Percentiles rank a stretch among this genome's conserved stretches.
phyloP scores from a whole-genome alignment of 2,888 invertebrate genomes.

The Aporophyla lueneburgensis region DNA sequence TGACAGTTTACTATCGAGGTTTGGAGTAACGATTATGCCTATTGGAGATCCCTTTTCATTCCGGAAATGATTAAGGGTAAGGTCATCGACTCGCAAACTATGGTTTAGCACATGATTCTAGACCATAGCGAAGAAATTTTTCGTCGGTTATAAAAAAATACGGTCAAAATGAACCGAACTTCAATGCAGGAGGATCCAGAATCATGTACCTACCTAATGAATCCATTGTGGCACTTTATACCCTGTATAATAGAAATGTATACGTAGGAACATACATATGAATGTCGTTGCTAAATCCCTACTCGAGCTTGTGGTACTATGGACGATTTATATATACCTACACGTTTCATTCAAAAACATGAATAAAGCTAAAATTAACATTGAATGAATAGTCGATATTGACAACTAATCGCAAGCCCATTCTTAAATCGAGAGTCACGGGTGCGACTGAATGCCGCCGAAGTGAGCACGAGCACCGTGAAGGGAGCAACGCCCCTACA shows the following conservation, averaged over 20 bases:
- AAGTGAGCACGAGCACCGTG: slow-evolving; percentile 74
- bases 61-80: slow-evolving; percentile 21
- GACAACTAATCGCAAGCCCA: slow-evolving; percentile 72
- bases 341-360: slow-evolving; percentile 38
- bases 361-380: slow-evolving; percentile 49
- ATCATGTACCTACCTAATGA: no score
- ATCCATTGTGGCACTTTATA: no score
- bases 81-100: no score
- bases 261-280: slow-evolving; percentile 8
- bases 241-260: slow-evolving; percentile 3
- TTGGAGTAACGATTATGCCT: slow-evolving; percentile 22
- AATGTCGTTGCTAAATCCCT: neutral
- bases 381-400: slow-evolving; percentile 54
- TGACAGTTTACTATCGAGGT: slow-evolving; percentile 38
- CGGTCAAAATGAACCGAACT: no score
- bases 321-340: slow-evolving; percentile 34
- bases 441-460: slow-evolving; percentile 72
- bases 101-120: no score
- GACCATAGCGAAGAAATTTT: no score
- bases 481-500: slow-evolving; percentile 84
- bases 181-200: no score
- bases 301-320: neutral
- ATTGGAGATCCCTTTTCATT: slow-evolving; percentile 12
- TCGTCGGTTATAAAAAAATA: no score
- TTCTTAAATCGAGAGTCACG: slow-evolving; percentile 79